Evolutionary conservation across 2,888 invertebrate species (phyloP).

Genomic region (Acrobasis consociella): DNA sequence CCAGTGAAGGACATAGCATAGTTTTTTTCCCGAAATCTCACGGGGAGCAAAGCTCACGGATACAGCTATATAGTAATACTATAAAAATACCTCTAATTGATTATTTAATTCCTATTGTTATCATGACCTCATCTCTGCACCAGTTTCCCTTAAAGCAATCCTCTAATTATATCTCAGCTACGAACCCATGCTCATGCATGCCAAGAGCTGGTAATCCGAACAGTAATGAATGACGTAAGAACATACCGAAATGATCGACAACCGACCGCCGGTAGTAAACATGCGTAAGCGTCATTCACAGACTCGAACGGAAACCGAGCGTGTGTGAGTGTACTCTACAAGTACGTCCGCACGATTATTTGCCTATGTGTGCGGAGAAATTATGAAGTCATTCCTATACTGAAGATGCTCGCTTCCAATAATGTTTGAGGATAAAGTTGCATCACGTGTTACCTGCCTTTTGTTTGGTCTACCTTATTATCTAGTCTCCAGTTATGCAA

Average conservation of each 20-base stretch:
- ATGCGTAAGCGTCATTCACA: slow-evolving; percentile 75
- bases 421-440: slow-evolving; percentile 46
- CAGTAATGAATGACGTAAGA: slow-evolving; percentile 65
- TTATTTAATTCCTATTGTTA: not conserved
- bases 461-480: slow-evolving; percentile 47
- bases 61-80: no score
- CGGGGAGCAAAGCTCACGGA: no score
- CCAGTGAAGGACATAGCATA: no score
- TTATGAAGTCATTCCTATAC: slow-evolving; percentile 70
- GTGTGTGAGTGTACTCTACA: slow-evolving; percentile 45
- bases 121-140: not conserved
- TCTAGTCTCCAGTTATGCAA: slow-evolving; percentile 13
- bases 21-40: no score
- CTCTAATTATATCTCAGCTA: slow-evolving; percentile 11
- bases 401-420: slow-evolving; percentile 48
- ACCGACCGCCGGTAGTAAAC: slow-evolving; percentile 66
- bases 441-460: slow-evolving; percentile 48
- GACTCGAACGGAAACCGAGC: slow-evolving; percentile 60
- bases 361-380: slow-evolving; percentile 51
- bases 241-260: slow-evolving; percentile 68
- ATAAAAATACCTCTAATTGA: no score
- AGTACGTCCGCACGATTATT: slow-evolving; percentile 23
- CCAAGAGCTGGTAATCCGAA: slow-evolving; percentile 42
- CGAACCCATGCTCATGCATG: slow-evolving; percentile 23
- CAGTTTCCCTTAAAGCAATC: not conserved